These are phyloP conservation scores for Netelia melanura DNA, from an alignment of 2,888 invertebrate species.

Conservation along the genomic window DNA sequence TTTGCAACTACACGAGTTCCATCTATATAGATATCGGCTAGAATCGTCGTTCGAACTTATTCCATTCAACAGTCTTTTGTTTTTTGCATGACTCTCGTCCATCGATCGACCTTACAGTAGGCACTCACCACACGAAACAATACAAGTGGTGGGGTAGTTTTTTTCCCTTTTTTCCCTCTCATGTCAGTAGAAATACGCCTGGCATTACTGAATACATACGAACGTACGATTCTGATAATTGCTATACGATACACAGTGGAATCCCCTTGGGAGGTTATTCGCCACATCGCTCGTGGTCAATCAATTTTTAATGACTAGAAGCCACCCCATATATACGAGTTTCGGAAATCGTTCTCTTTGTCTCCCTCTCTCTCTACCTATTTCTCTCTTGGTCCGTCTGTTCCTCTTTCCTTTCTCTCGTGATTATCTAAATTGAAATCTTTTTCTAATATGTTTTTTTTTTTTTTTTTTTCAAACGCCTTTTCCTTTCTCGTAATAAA, in stretches of 20 bases:
- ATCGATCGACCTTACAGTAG: conserved; percentile 40
- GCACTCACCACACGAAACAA: conserved; percentile 1
- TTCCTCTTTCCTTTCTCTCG: background rate
- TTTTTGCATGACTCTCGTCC: conserved; percentile 30
- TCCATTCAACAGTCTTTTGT: conserved; percentile 22
- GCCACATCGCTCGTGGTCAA: conserved; percentile 30
- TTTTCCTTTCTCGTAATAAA: conserved; percentile 26
- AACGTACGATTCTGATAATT: background rate
- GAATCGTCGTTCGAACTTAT: conserved; percentile 35
- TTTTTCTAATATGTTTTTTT: conserved; percentile 15
- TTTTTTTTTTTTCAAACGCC: background rate
- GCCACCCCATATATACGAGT: conserved; percentile 25
- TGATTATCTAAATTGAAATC: conserved; percentile 49
- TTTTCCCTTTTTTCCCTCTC: conserved; percentile 8
- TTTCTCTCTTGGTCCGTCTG: background rate
- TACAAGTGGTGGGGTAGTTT: background rate
- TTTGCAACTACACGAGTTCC: background rate
- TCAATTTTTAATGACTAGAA: conserved; percentile 38
- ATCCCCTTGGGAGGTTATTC: background rate
- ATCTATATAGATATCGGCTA: background rate
- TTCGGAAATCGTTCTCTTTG: conserved; percentile 36
- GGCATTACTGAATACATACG: conserved; percentile 13
- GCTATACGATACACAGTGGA: conserved; percentile 23
- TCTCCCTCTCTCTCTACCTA: conserved; percentile 31
- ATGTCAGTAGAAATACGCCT: conserved; percentile 21